Evolutionary conservation across 2,888 invertebrate species (phyloP), one percentile per base, ranked within the genome.

Genomic region (Aphidius colemani): DNA sequence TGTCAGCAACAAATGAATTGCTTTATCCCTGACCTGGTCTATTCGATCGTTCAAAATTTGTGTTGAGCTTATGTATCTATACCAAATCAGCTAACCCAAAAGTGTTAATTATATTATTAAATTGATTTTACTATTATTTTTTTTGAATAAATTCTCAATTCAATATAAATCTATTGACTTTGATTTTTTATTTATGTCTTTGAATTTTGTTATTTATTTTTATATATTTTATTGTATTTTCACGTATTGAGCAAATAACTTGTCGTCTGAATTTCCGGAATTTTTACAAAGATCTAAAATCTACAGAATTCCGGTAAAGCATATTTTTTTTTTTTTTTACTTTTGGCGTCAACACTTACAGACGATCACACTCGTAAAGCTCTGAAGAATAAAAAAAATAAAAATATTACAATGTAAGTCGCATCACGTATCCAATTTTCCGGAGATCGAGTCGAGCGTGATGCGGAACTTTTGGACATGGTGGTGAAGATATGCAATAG

Each of bases 341-440:
- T 50, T 39, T 50, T 53, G 74, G 69, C 5, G 30, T 30, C 30
- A 30, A 30, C 30, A 30, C 30, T 30, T 30, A 30, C 30, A 30
- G 30, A 30, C 30, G 30, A 30, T 30, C 30, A 69, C 70, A 70
- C 68, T 75, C 74, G 75, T 76, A 75, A 76, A 75, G 74, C 74
- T 69, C 69, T 66, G 69, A 61, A 71, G 30, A 13, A 50, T 46
- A 45, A 45, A 46, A n/a, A 10, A 46, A 69, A 74, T 74, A 68
- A 55, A 41, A 55, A 41, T 44, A 45, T 10, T 30, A 44, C 9
- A 13, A 46, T 39, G 44, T 6, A 45, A 79, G 77, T 79, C 78
- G 76, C 75, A 79, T 79, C 78, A 78, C 78, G 79, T 78, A 79
- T 79, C 79, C 79, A 79, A 80, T 80, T 80, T 79, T 79, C 78